phyloP scores from a whole-genome alignment of 2,888 invertebrate species.

The Cataglyphis livida region DNA sequence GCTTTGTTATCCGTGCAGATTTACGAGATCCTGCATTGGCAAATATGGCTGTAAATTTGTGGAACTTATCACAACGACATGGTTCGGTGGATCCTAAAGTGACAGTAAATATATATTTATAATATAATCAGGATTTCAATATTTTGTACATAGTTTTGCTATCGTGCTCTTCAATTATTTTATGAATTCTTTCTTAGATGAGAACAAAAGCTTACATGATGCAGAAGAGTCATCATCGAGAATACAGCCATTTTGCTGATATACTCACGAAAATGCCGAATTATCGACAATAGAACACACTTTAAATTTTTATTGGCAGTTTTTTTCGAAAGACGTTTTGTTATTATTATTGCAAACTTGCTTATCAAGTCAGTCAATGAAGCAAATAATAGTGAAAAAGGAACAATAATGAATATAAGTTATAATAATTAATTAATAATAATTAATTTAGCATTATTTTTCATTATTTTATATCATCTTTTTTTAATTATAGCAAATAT shows the following conservation, averaged over 20 bases:
- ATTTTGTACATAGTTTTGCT: slow-evolving; percentile 24
- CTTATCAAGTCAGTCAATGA: neutral
- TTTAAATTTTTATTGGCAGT: slow-evolving; percentile 54
- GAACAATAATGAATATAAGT: neutral
- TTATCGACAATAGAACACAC: slow-evolving; percentile 4
- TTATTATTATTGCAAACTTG: slow-evolving; percentile 46
- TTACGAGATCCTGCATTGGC: slow-evolving; percentile 88
- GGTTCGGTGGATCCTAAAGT: slow-evolving; percentile 87
- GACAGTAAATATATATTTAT: slow-evolving; percentile 79
- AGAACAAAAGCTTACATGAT: slow-evolving; percentile 81
- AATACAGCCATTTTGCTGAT: slow-evolving; percentile 79
- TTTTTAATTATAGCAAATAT: neutral
- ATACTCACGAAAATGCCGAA: slow-evolving; percentile 78
- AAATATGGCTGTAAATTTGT: slow-evolving; percentile 92
- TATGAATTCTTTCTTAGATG: slow-evolving; percentile 72
- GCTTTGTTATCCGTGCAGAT: slow-evolving; percentile 89
- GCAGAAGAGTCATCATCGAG: slow-evolving; percentile 77
- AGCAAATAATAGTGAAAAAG: neutral
- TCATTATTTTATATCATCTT: slow-evolving; percentile 15
- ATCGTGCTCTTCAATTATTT: slow-evolving; percentile 16
- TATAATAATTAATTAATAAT: neutral
- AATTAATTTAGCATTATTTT: neutral
- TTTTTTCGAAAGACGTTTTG: slow-evolving; percentile 55
- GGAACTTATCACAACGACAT: slow-evolving; percentile 92
- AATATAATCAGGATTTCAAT: slow-evolving; percentile 16